Evolutionary conservation across 2,888 invertebrate genomes (phyloP), one percentile per base, ranked within the genome.

Genomic region (Celastrina argiolus): DNA sequence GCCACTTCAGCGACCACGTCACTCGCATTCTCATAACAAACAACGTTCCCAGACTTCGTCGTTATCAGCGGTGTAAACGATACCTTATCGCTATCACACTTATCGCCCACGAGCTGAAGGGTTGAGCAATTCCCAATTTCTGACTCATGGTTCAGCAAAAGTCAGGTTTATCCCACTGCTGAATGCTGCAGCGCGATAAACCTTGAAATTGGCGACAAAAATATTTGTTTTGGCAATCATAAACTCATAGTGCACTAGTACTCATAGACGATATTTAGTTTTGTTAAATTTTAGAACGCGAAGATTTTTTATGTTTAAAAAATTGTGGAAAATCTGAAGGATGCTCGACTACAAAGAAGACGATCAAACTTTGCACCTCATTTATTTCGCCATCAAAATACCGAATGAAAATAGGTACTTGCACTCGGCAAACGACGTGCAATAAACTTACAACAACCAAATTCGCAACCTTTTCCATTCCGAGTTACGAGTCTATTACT

Each of bases 1-100:
- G 7, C 16, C 7, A 16, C 42, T 31, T 31, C 42, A 42, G 26
- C 22, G 51, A 51, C 12, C 1, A 45, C 10, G 18, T 45, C 51
- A 51, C 12, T 51, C 5, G 51, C 51, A 51, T 10, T 51, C 22
- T 51, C 51, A 51, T 26, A 22, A 51, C 51, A 51, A 26, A 22
- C 12, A 12, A 26, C 5, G 51, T 51, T 51, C 51, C 51, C 51
- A 51, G 51, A 51, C 51, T 12, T 26, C 22, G 22, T 51, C 51
- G 45, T 14, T 51, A 51, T 51, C 51, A 12, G 51, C 51, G 51
- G 12, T 26, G 22, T 12, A 51, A 10, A 26, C 14, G 51, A 51
- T 51, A 51, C 51, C 22, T 51, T 51, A 51, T 51, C 51, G 51
- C 51, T 51, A 51, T 51, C 51, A 22, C 12, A 22, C 51, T 26